Base-by-base conservation (phyloP, 2,888 invertebrate species). In the Plagodis dolabraria region DNA sequence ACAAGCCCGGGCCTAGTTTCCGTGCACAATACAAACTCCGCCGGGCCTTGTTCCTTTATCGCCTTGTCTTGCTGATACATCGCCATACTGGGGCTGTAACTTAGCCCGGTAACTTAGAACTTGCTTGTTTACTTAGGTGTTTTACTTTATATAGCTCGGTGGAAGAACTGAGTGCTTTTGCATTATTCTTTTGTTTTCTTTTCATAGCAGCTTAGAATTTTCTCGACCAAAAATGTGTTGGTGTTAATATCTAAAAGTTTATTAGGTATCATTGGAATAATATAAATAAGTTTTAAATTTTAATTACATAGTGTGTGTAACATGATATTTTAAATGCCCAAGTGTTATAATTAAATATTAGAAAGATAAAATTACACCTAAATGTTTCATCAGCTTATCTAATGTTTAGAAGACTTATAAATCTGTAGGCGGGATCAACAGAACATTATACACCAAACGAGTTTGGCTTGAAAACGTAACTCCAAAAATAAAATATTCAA, bases 81-180 rank as follows among this genome's bases (percentile, higher is more conserved):
- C 85, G 86, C 81, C 83, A 84, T 82, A 84, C 77, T 76, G 79
- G 60, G 72, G 55, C 76, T 75, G 81, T 87, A 87, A 87, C 72
- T 87, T 78, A 66, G 75, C 70, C 22, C 35, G 44, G 49, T 46
- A 49, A 61, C 60, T 61, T 57, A 61, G 60, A 60, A 63, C 68
- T 65, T 57, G 64, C 65, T 65, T 65, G 64, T 68, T 77, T 80
- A 76, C 74, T 76, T 79, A 80, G 82, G 80, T 81, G 81, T 80
- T 79, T 65, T 65, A 68, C 33, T 56, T 60, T 53, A 49, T 48
- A 45, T 47, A 47, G 48, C 48, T 52, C 48, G 8, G 10, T 40
- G 40, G 40, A 10, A 40, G 10, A 40, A 40, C 40, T 40, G 55
- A 54, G 36, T 43, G 52, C 49, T 61, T 60, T 61, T 46, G 10